Percentiles rank a stretch among this genome's conserved stretches.
Evolutionary conservation across 2,113 vertebrate species (phyloP).

Genomic region (Ochotona princeps): DNA sequence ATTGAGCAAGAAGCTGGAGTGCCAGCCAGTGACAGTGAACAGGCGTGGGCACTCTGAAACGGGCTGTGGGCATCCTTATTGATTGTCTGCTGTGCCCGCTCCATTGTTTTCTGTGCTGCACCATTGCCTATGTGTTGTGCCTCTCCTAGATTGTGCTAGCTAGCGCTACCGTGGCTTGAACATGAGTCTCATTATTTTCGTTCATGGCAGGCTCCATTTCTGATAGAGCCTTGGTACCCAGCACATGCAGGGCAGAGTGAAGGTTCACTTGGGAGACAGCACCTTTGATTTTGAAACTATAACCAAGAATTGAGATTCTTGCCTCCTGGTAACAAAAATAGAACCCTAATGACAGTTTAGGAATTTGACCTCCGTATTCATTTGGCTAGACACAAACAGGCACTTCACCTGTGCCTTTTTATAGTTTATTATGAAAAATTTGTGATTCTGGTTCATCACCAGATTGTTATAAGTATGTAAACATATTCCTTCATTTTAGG

Average conservation of each 20-base stretch:
- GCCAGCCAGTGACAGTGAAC: too few species aligned
- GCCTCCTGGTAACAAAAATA: background rate
- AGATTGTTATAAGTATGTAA: background rate
- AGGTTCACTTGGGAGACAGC: background rate
- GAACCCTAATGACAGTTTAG: background rate
- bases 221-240: background rate
- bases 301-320: background rate
- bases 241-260: background rate
- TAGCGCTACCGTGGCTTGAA: background rate
- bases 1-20: too few species aligned
- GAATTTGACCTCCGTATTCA: background rate
- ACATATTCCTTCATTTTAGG: background rate
- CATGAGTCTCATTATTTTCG: accelerated
- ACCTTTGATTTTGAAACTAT: background rate
- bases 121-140: background rate
- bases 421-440: background rate
- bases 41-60: too few species aligned
- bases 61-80: too few species aligned
- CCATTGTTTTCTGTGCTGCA: background rate
- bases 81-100: too few species aligned
- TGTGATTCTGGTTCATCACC: background rate
- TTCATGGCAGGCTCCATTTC: accelerated
- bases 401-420: background rate
- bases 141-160: background rate
- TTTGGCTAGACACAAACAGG: background rate